Conservation (phyloP, 2,797 vertebrate genomes). For the Morelia viridis region DNA sequence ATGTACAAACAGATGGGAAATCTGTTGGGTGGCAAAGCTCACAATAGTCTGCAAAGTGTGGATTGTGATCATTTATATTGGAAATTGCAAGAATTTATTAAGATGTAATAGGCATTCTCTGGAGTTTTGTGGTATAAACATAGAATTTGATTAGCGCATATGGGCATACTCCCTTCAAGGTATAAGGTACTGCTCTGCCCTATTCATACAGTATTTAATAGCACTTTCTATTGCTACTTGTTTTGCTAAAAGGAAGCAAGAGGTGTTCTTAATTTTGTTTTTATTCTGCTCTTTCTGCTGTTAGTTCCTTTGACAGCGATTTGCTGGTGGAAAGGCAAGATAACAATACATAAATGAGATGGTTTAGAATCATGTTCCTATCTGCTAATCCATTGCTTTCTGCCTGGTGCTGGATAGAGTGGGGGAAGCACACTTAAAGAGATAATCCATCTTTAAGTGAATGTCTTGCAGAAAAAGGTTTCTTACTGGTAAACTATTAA, state of each 20-base stretch:
- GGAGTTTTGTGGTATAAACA: background rate
- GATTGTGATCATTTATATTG: background rate
- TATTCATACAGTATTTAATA: background rate
- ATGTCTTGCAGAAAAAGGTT: slow-evolving; percentile 14
- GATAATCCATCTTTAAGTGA: slow-evolving; percentile 33
- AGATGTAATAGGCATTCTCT: background rate
- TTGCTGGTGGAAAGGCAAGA: background rate
- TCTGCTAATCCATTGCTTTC: slow-evolving; percentile 27
- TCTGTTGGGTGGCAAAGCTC: background rate
- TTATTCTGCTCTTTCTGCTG: background rate
- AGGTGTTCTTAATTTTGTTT: background rate
- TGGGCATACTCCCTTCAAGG: background rate
- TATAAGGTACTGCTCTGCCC: background rate
- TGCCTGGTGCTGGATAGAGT: background rate
- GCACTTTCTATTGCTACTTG: background rate
- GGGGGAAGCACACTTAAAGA: slow-evolving; percentile 7
- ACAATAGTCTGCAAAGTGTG: background rate
- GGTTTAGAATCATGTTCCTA: background rate
- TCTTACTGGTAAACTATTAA: slow-evolving; percentile 19
- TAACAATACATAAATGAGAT: background rate
- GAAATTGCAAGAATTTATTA: background rate
- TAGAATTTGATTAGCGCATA: background rate
- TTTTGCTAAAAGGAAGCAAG: background rate
- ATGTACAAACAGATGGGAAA: background rate
- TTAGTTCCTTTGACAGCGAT: background rate